Evolutionary conservation across 2,888 invertebrate genomes (phyloP).

Genomic region (Yponomeuta malinellus): DNA sequence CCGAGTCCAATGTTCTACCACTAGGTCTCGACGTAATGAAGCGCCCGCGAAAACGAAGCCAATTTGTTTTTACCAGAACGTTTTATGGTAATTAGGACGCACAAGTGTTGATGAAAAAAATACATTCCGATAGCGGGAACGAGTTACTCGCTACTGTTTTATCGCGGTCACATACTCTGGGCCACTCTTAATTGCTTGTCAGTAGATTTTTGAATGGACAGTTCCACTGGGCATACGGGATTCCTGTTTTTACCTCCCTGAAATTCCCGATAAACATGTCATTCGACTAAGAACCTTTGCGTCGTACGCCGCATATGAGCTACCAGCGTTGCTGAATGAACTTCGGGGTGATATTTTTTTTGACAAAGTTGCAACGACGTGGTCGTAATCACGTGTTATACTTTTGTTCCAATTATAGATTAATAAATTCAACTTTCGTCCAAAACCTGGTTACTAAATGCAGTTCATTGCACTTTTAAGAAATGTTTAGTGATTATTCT

Average conservation of each 20-base stretch:
- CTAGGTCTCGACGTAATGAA: neutral
- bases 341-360: constrained; percentile 17
- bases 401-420: constrained; percentile 39
- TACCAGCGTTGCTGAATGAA: neutral
- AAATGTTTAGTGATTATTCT: constrained; percentile 8
- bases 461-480: constrained; percentile 11
- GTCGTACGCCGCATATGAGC: constrained; percentile 22
- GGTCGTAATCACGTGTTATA: constrained; percentile 32
- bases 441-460: constrained; percentile 15
- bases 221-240: constrained; percentile 47
- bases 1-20: neutral
- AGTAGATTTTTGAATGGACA: constrained; percentile 66
- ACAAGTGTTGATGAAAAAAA: neutral
- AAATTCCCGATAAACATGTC: constrained; percentile 59
- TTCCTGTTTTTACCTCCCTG: constrained; percentile 49
- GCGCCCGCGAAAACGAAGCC: neutral
- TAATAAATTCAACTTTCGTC: constrained; percentile 33
- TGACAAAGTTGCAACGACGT: constrained; percentile 32
- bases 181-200: constrained; percentile 65
- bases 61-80: neutral
- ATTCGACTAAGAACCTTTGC: constrained; percentile 41
- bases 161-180: neutral
- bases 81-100: neutral
- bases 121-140: neutral
- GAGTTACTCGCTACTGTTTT: neutral